Evolutionary conservation across 2,113 vertebrate species (phyloP), one percentile per base, ranked within the genome.

Genomic region (Myanophis thanlyinensis): DNA sequence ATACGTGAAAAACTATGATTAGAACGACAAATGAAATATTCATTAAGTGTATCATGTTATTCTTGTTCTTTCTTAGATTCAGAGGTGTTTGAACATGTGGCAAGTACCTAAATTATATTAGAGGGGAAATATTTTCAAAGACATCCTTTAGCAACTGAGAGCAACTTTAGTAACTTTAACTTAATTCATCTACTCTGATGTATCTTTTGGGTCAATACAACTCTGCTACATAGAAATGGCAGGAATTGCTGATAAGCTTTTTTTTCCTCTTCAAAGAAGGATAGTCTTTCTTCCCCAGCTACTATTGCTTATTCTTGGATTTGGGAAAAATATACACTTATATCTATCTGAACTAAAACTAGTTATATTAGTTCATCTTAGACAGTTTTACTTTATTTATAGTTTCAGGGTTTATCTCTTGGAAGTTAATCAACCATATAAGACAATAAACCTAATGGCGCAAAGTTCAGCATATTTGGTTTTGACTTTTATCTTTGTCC

Each of bases 1-100:
- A 49, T 48, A 22, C 67, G 27, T 92, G 51, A 89, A 73, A 84
- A 89, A 53, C 67, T 89, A 13, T 87, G 52, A 85, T 89, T 53
- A 92, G n/a, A 56, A n/a, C 56, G 91, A 92, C 89, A 92, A 89
- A 48, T 25, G 18, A 12, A 85, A n/a, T 48, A 89, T 40, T 35
- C 91, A 73, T 89, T 89, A 89, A 92, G 30, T 44, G 18, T 92
- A 48, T 56, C 91, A 22, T 84, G 51, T 89, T 92, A 47, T 84
- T 51, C 87, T 89, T 85, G 91, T 89, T 92, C 27, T 40, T 91
- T 91, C 46, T 91, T 48, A 44, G 13, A 48, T 49, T 91, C n/a
- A 8, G 30, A 87, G 46, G 13, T 87, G 85, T 62, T 67, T 92
- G 56, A 59, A 44, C 56, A 56, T 73, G 54, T 18, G 40, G 47